A percentile compares a stretch with the other conserved stretches of the same genome.
These are phyloP conservation scores for Thomomys bottae DNA, from an alignment of 2,113 vertebrate genomes.

Conservation along the genomic window DNA sequence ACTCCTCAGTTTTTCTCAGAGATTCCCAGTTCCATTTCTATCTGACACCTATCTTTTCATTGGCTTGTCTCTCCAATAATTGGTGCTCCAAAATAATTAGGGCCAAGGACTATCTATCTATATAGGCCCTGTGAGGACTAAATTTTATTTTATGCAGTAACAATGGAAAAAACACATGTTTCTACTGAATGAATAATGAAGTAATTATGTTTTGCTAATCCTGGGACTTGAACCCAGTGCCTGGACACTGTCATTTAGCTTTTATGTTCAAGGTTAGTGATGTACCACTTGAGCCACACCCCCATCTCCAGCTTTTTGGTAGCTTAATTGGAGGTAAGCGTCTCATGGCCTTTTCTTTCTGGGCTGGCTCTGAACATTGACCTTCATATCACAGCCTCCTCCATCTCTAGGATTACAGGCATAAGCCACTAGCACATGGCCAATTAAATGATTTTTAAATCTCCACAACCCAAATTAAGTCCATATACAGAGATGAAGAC, in stretches of 20 bases:
- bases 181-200: constrained; percentile 28
- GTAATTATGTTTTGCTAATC: background rate
- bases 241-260: no score
- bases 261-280: no score
- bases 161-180: background rate
- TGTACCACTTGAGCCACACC: no score
- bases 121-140: background rate
- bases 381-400: no score
- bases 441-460: background rate
- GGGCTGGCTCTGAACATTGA: no score
- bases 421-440: no score
- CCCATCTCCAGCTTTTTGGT: no score
- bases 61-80: background rate
- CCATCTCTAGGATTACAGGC: no score
- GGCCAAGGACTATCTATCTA: background rate
- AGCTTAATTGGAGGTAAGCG: no score
- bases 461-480: background rate
- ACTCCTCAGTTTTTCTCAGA: background rate
- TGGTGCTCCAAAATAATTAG: background rate
- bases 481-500: background rate
- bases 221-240: no score
- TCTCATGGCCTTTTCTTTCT: no score
- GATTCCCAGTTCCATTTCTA: background rate
- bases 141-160: background rate
- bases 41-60: background rate